Percentiles rank a stretch among this genome's conserved stretches.
Conservation (phyloP, 2,113 vertebrate genomes). For the Cephalophus harveyi region DNA sequence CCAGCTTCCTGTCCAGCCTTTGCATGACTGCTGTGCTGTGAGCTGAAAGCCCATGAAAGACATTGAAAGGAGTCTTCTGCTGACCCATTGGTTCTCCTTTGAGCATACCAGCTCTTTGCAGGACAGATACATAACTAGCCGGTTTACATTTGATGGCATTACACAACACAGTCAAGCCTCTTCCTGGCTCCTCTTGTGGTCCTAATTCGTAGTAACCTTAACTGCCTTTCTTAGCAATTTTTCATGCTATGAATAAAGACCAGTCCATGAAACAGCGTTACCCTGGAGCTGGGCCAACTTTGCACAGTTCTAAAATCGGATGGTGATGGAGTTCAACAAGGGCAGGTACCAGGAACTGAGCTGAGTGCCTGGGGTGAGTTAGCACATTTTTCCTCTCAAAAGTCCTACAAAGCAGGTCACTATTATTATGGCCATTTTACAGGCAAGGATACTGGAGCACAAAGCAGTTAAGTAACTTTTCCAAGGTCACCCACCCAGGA, state of each 20-base stretch:
- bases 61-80: conserved; percentile 35
- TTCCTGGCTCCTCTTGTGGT: neutral
- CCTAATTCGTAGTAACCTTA: neutral
- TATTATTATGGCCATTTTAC: neutral
- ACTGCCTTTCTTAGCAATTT: neutral
- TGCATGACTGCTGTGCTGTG: conserved; percentile 32
- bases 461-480: neutral
- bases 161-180: neutral
- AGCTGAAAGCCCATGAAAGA: neutral
- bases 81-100: conserved; percentile 44
- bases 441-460: neutral
- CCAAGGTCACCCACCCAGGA: neutral
- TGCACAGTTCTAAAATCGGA: neutral
- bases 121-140: neutral
- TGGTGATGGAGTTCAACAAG: neutral
- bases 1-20: conserved; percentile 41
- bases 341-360: neutral
- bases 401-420: neutral
- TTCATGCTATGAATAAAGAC: neutral
- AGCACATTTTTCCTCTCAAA: neutral
- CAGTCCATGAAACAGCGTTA: neutral
- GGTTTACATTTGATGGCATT: neutral
- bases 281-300: neutral
- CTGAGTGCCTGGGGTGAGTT: neutral
- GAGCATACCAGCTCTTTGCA: neutral